These are phyloP conservation scores for Chamaetylas fuelleborni DNA, from an alignment of 2,113 vertebrate genomes.

Conservation along the genomic window DNA sequence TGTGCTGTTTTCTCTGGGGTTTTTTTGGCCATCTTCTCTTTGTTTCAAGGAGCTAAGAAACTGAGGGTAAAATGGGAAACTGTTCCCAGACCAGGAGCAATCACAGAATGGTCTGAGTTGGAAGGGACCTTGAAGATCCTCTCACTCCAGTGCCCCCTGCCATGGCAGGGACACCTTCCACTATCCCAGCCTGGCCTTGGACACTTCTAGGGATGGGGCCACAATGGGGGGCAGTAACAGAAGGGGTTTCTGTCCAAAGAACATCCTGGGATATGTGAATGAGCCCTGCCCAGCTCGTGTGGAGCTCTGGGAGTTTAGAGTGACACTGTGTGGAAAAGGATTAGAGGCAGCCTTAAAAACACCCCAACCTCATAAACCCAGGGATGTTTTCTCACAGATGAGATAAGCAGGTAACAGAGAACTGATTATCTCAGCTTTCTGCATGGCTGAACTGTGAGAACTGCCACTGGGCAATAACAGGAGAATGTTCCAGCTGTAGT, in stretches of 20 bases:
- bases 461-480: fast-evolving
- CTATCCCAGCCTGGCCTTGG: not conserved
- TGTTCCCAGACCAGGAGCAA: not conserved
- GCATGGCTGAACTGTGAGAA: fast-evolving
- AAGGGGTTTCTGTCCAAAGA: not conserved
- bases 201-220: not conserved
- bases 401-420: not conserved
- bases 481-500: not conserved
- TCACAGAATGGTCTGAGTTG: not conserved
- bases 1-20: not conserved
- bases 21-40: not conserved
- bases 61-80: not conserved
- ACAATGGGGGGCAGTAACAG: too few relatives aligned
- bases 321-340: not conserved
- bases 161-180: not conserved
- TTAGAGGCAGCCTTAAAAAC: not conserved
- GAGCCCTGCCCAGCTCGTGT: not conserved
- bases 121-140: not conserved
- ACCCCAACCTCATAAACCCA: not conserved
- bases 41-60: not conserved
- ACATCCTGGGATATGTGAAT: not conserved
- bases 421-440: not conserved
- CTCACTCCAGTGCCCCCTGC: not conserved
- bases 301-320: not conserved
- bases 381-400: not conserved